These are phyloP conservation scores for Amyelois transitella DNA, from an alignment of 1,140 invertebrate species.

Conservation along the genomic window DNA sequence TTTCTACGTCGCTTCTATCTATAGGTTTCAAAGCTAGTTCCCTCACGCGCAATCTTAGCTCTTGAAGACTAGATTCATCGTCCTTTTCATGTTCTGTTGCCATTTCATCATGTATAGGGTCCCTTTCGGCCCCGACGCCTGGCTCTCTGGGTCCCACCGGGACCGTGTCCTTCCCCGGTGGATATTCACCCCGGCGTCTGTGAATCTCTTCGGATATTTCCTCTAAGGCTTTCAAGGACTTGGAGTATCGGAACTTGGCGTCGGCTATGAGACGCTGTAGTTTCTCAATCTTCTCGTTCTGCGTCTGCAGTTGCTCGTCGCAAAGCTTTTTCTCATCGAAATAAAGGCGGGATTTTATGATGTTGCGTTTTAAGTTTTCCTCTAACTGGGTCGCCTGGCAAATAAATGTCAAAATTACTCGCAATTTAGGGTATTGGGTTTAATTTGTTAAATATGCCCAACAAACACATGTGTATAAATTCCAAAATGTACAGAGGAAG, in stretches of 20 bases:
- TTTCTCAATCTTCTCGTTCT: slow-evolving; percentile 88
- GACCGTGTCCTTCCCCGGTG: slow-evolving; percentile 59
- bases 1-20: slow-evolving; percentile 76
- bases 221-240: slow-evolving; percentile 89
- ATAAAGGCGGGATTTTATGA: slow-evolving; percentile 91
- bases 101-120: slow-evolving; percentile 70
- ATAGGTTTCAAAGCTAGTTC: slow-evolving; percentile 78
- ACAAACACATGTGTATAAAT: too few species aligned
- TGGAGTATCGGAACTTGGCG: slow-evolving; percentile 89
- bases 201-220: slow-evolving; percentile 96
- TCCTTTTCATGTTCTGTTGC: slow-evolving; percentile 47
- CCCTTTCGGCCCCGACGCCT: slow-evolving; percentile 90
- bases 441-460: too few species aligned
- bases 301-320: slow-evolving; percentile 91
- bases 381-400: slow-evolving; percentile 83
- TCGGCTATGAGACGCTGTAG: slow-evolving; percentile 86
- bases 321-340: slow-evolving; percentile 95
- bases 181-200: slow-evolving; percentile 71
- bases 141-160: slow-evolving; percentile 85
- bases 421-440: neutral
- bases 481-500: too few species aligned
- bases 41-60: slow-evolving; percentile 75
- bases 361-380: slow-evolving; percentile 84
- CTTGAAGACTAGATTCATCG: slow-evolving; percentile 65
- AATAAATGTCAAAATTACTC: neutral